Evolutionary conservation across 2,113 vertebrate species (phyloP).

Genomic region (Amphilophus citrinellus): DNA sequence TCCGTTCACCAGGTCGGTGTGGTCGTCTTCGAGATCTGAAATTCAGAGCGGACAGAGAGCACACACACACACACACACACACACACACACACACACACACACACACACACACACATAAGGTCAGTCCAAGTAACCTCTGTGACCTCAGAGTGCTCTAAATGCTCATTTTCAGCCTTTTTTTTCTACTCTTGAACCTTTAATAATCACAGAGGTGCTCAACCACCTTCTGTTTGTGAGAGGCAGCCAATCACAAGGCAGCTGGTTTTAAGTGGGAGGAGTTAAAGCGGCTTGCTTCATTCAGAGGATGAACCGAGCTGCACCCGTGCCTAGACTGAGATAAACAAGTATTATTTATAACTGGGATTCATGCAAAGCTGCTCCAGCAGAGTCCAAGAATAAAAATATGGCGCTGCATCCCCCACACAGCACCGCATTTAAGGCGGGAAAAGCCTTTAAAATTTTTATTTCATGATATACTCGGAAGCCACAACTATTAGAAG

Average conservation of each 20-base stretch:
- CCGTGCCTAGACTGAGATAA: neutral
- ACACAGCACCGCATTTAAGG: too few relatives aligned
- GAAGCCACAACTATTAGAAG: neutral
- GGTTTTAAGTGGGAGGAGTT: neutral
- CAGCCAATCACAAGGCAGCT: neutral
- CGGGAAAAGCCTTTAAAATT: too few relatives aligned
- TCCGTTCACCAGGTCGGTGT: slow-evolving; percentile 84
- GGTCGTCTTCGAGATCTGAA: slow-evolving; percentile 77
- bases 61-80: too few relatives aligned
- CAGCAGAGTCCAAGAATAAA: neutral
- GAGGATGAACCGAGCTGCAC: neutral
- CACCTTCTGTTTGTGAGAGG: neutral
- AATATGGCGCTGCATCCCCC: neutral
- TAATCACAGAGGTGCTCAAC: neutral
- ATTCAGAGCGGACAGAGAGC: neutral
- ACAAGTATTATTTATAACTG: neutral
- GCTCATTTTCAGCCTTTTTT: neutral
- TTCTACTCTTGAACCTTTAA: neutral
- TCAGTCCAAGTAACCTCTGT: too few relatives aligned
- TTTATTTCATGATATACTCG: neutral
- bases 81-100: too few relatives aligned
- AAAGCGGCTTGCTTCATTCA: neutral
- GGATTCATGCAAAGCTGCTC: neutral
- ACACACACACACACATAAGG: too few relatives aligned
- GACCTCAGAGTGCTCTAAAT: neutral